Percentiles rank a stretch among this genome's conserved stretches.
Evolutionary conservation across 2,113 vertebrate genomes (phyloP).

Genomic region (Crypturellus undulatus): DNA sequence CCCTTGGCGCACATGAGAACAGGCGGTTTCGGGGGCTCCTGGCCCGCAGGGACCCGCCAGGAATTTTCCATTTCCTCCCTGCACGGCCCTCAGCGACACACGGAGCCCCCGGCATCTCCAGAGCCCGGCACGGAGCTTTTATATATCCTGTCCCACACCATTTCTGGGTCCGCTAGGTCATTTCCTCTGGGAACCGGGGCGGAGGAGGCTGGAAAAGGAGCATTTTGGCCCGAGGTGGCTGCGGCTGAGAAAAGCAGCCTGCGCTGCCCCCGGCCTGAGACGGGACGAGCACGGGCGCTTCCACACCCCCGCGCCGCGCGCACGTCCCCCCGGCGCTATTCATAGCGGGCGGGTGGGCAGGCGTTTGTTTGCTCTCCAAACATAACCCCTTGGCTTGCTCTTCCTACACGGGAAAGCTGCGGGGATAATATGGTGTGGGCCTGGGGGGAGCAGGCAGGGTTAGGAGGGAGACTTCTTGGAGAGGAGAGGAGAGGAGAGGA

Average conservation of each 20-base stretch:
- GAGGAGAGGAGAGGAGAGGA: no score
- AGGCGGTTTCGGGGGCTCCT: not conserved
- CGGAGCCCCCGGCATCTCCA: not conserved
- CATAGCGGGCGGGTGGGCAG: conserved; percentile 12
- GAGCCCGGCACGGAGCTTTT: not conserved
- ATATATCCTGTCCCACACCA: conserved; percentile 54
- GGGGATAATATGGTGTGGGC: not conserved
- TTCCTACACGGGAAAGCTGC: not conserved
- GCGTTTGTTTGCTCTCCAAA: conserved; percentile 45
- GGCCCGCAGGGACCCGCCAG: not conserved
- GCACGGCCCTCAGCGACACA: not conserved
- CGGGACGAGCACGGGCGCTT: not conserved
- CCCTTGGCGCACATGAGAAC: not conserved
- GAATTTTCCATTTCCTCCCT: not conserved
- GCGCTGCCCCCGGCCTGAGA: conserved; percentile 11
- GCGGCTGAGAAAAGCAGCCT: conserved; percentile 20
- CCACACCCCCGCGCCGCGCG: conserved; percentile 24
- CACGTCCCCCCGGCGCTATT: not conserved
- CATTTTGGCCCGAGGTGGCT: not conserved
- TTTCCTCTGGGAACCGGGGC: conserved; percentile 65
- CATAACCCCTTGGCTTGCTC: not conserved
- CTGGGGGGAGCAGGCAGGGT: not conserved
- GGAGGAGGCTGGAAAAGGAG: not conserved
- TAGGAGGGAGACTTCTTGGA: not conserved
- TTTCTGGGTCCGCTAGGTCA: conserved; percentile 32